A percentile compares a stretch with the other conserved stretches of the same genome.
Conservation (phyloP, 2,888 invertebrate genomes). For the Torymus auratus region DNA sequence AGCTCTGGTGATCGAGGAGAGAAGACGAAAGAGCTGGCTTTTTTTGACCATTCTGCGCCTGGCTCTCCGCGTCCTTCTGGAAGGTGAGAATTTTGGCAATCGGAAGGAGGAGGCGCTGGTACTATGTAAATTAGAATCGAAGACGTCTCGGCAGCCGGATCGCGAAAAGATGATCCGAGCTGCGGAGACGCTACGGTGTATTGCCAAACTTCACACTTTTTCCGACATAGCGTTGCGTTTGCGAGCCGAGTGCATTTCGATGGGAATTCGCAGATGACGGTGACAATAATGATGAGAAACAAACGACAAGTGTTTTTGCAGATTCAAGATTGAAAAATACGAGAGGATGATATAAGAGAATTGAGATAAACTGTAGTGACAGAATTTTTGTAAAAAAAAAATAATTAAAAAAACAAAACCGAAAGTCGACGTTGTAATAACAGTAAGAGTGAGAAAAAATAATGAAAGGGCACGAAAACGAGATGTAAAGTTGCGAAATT, state of each 20-base stretch:
- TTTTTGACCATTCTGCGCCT: constrained; percentile 51
- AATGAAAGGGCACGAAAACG: constrained; percentile 22
- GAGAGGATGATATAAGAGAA: constrained; percentile 47
- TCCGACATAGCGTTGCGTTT: constrained; percentile 7
- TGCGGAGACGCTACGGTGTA: background rate
- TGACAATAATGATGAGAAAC: constrained; percentile 69
- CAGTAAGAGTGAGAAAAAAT: constrained; percentile 48
- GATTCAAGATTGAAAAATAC: constrained; percentile 40
- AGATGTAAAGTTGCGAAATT: constrained; percentile 31
- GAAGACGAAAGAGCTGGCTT: constrained; percentile 1
- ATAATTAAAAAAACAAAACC: constrained; percentile 29
- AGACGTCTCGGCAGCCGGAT: background rate
- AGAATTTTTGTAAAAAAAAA: constrained; percentile 50
- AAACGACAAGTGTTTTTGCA: constrained; percentile 33
- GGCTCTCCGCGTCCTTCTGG: constrained; percentile 27
- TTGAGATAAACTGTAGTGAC: constrained; percentile 54
- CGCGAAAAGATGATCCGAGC: background rate
- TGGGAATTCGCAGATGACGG: constrained; percentile 60
- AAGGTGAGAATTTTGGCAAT: constrained; percentile 28
- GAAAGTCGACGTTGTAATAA: constrained; percentile 30
- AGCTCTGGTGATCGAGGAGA: constrained; percentile 82
- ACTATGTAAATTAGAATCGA: constrained; percentile 1
- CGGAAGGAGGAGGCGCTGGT: background rate
- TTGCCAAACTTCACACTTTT: constrained; percentile 15
- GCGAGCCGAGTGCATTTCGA: constrained; percentile 27